Percentiles rank a stretch among this genome's conserved stretches.
These are phyloP conservation scores for Bradypodion ventrale DNA, from an alignment of 2,797 vertebrate species.

Conservation along the genomic window DNA sequence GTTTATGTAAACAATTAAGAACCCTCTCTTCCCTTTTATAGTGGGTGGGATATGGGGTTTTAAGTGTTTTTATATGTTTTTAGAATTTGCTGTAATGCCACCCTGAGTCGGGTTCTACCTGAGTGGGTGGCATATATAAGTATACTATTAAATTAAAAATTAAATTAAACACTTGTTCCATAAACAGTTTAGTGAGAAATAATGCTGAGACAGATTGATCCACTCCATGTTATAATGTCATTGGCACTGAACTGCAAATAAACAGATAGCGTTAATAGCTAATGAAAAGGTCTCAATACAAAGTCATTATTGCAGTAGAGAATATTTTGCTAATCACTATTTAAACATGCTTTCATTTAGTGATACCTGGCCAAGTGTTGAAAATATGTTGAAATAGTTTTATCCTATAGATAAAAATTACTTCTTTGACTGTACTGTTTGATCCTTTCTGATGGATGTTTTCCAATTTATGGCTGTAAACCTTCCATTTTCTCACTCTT, in stretches of 20 bases:
- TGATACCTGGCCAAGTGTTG: not conserved
- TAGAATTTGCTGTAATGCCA: too few relatives aligned
- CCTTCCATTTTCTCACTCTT: too few relatives aligned
- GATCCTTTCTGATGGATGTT: not conserved
- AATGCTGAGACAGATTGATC: not conserved
- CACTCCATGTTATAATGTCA: conserved; percentile 52
- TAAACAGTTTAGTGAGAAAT: not conserved
- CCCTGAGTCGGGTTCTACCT: too few relatives aligned
- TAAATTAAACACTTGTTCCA: rapidly evolving
- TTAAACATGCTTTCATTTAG: not conserved
- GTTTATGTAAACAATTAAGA: too few relatives aligned
- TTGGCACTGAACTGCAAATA: conserved; percentile 46
- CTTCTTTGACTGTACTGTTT: not conserved
- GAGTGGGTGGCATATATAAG: too few relatives aligned
- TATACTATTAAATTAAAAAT: too few relatives aligned
- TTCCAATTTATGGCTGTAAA: not conserved
- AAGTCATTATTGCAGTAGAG: not conserved
- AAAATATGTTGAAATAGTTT: conserved; percentile 15
- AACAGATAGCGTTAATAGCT: conserved; percentile 45
- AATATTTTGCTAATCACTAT: conserved; percentile 8
- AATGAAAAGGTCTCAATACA: conserved; percentile 23
- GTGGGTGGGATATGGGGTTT: too few relatives aligned
- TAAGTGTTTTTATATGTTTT: too few relatives aligned
- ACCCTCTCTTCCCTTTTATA: too few relatives aligned
- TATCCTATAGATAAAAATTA: not conserved